A percentile compares a stretch with the other conserved stretches of the same genome.
Conservation (phyloP, 2,797 vertebrate species). For the Darevskia nairensis region DNA sequence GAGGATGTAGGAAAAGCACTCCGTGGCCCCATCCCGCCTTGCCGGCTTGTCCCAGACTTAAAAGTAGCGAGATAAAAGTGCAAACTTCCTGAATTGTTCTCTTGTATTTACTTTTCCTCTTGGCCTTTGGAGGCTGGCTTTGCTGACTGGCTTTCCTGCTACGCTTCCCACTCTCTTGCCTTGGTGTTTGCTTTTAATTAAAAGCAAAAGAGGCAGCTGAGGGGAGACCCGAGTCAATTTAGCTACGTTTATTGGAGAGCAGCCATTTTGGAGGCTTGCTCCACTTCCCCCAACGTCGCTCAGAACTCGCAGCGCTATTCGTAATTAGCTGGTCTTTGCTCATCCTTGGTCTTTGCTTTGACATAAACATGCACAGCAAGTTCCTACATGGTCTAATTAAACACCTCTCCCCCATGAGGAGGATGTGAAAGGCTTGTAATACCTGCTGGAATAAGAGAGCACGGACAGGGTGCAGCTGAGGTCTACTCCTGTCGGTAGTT, state of each 20-base stretch:
- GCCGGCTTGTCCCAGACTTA: background rate
- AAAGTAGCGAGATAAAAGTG: slow-evolving; percentile 15
- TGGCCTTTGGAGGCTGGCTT: background rate
- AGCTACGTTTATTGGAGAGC: background rate
- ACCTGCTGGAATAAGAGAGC: background rate
- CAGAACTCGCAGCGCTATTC: background rate
- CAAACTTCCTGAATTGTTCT: slow-evolving; percentile 62
- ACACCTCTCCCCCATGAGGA: slow-evolving; percentile 6
- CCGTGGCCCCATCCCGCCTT: background rate
- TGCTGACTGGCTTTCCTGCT: slow-evolving; percentile 43
- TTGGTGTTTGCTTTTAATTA: background rate
- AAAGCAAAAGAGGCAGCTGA: background rate
- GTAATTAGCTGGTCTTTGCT: slow-evolving; percentile 13
- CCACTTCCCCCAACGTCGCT: background rate
- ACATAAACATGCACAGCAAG: slow-evolving; percentile 12
- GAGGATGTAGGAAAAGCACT: background rate
- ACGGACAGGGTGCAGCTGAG: background rate
- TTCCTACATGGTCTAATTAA: slow-evolving; percentile 12
- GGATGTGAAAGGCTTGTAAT: slow-evolving; percentile 9
- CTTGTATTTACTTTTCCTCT: slow-evolving; percentile 60
- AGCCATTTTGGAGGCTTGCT: background rate
- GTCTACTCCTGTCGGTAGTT: background rate
- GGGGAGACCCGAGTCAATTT: accelerated
- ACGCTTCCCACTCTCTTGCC: accelerated
- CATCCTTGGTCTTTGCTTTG: slow-evolving; percentile 4